Evolutionary conservation across 2,888 invertebrate species (phyloP), one percentile per base, ranked within the genome.

Genomic region (Pollenia griseotomentosa): DNA sequence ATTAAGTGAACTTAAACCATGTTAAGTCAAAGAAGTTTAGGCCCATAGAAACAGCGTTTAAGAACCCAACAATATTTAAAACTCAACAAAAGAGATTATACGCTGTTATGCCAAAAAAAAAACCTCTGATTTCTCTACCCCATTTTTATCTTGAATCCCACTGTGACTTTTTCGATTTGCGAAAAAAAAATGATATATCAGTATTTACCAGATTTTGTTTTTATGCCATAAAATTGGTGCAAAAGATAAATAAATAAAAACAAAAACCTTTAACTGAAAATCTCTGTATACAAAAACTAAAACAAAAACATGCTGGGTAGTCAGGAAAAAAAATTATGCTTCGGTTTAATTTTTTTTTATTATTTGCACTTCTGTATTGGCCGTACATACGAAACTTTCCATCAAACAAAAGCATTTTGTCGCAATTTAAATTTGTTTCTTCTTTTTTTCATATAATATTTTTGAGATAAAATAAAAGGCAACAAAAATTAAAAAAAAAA

Each of bases 351-450:
- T 42, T 61, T 42, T 63, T 42, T 23, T n/a, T 85, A 48, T 42
- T 75, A 51, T 63, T 71, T 66, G 23, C 85, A 77, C 77, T 74
- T 70, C 42, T 74, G 73, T 48, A 23, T 57, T 40, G 57, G 55
- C 40, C 33, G 59, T 51, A n/a, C 61, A 44, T 46, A 12, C 63
- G 65, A 63, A 82, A 71, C 77, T 83, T 86, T 86, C 80, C 77
- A 86, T 73, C 80, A 88, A 85, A 84, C 82, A 79, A 78, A 81
- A 83, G 68, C 83, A 83, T 88, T 86, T 80, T 86, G 88, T 68
- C 73, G 84, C 84, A 85, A 68, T 85, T 85, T 68, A 74, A 74
- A 55, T 23, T 5, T 33, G 46, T 23, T 33, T 57, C 19, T 33
- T 73, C 9, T 71, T 19, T 46, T 19, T 63, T 53, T 65, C 40